Base-by-base conservation (phyloP, 2,113 vertebrate genomes). In the Maylandia zebra region DNA sequence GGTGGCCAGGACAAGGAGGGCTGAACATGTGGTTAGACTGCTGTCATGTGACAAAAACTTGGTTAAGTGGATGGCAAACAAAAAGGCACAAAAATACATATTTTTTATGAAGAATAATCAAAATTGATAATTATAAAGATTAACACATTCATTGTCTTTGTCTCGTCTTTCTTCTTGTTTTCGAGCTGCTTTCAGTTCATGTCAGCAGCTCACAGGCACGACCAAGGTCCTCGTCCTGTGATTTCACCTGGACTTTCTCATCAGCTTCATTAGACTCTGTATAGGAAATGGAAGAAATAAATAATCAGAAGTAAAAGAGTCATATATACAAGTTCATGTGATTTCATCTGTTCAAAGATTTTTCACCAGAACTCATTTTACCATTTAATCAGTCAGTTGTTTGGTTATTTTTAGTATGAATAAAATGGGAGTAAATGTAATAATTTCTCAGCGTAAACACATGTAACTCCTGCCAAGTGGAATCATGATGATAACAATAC, bases 111-210 rank as follows among this genome's bases (percentile, higher is more conserved):
- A 50, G 1, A 57, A 27, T 14, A 57, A 57, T 56, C 11, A 36
- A 36, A 36, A 36, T 36, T 36, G 34, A 36, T 36, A 36, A 36
- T 36, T 36, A 36, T 36, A 36, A 9, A 36, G 34, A 36, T 36
- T 36, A 36, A 36, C 34, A 36, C 34, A 1, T 45, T n/a, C 53
- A 24, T 55, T 13, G n/a, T 24, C 6, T 55, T 24, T 1, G 53
- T 24, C 53, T 56, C 6, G 2, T 12, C 53, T 55, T 55, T 55
- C 53, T 7, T 24, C 53, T 56, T 56, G 53, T 56, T 12, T 55
- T 56, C n/a, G 2, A 56, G n/a, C 59, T 1, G 43, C 43, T 27
- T 74, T 91, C 83, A 95, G 61, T 83, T 1, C 24, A 61, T 14
- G 10, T 86, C 38, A 95, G 89, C 45, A 94, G 50, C 11, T 80